phyloP scores from a whole-genome alignment of 2,113 vertebrate genomes.

The Cyprinus carpio region DNA sequence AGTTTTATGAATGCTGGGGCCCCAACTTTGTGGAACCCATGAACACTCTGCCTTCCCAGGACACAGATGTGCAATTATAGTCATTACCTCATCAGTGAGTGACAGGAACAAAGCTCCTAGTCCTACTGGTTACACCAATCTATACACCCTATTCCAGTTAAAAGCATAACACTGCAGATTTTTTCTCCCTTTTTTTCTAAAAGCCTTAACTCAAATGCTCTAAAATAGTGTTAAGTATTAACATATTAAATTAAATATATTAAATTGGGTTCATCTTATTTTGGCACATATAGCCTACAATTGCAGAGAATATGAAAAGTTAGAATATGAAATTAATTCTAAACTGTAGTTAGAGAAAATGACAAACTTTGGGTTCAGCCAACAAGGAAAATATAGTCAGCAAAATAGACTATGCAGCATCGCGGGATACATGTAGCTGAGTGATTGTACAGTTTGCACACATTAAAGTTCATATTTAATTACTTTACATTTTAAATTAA shows the following conservation, averaged over 20 bases:
- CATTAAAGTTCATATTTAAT: too few species aligned
- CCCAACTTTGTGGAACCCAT: constrained; percentile 50
- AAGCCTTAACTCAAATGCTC: not conserved
- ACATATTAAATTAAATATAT: too few species aligned
- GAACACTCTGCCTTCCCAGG: constrained; percentile 36
- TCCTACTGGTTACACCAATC: not conserved
- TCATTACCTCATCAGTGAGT: constrained; percentile 74
- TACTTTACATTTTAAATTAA: not conserved
- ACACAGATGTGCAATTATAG: constrained; percentile 63
- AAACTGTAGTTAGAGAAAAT: not conserved
- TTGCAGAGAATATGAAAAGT: not conserved
- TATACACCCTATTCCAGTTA: not conserved
- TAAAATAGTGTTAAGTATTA: not conserved
- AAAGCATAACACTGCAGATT: not conserved
- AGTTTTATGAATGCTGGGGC: constrained; percentile 57
- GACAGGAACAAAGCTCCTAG: constrained; percentile 58
- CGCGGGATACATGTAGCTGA: too few species aligned
- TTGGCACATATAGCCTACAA: too few species aligned
- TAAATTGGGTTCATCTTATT: not conserved
- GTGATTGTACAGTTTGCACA: too few species aligned
- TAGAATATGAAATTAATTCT: not conserved
- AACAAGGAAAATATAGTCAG: too few species aligned
- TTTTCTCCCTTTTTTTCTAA: not conserved
- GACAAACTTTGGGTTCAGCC: not conserved
- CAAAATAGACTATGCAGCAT: too few species aligned